A percentile compares a stretch with the other conserved stretches of the same genome.
Evolutionary conservation across 2,888 invertebrate species (phyloP).

Genomic region (Brachyptera putata): DNA sequence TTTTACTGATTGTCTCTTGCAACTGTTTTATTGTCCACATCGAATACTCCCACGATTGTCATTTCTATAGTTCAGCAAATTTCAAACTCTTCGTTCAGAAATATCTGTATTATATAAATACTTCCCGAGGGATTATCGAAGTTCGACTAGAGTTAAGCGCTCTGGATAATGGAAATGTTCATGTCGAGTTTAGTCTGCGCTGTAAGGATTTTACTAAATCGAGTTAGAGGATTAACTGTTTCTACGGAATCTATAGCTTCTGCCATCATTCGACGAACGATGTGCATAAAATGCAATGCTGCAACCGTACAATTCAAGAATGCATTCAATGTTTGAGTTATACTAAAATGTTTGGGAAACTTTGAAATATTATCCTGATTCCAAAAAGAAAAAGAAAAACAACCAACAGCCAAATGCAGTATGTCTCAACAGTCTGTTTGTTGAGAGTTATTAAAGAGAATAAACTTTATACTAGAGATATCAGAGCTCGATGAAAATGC

Average conservation of each 20-base stretch:
- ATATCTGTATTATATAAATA: conserved; percentile 17
- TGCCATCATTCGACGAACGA: too few species aligned
- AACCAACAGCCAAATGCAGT: too few species aligned
- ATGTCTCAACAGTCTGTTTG: too few species aligned
- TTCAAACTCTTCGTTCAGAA: background rate
- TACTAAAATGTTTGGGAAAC: too few species aligned
- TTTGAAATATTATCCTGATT: too few species aligned
- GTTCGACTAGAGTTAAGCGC: conserved; percentile 11
- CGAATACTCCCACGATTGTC: too few species aligned
- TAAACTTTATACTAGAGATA: too few species aligned
- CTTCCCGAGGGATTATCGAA: conserved; percentile 12
- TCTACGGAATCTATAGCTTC: background rate
- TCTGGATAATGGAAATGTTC: conserved; percentile 14
- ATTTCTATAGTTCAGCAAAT: conserved; percentile 12
- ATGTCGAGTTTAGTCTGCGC: conserved; percentile 1
- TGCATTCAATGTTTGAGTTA: background rate
- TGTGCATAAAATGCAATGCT: too few species aligned
- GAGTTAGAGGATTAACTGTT: conserved; percentile 13
- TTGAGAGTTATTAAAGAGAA: too few species aligned
- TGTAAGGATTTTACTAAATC: conserved; percentile 5
- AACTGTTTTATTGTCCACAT: conserved; percentile 1
- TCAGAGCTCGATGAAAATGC: too few species aligned
- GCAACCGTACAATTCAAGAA: background rate
- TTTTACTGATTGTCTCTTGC: conserved; percentile 5
- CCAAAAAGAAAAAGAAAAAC: too few species aligned